Base-by-base conservation (phyloP, 2,113 vertebrate species). In the Otolemur garnettii region DNA sequence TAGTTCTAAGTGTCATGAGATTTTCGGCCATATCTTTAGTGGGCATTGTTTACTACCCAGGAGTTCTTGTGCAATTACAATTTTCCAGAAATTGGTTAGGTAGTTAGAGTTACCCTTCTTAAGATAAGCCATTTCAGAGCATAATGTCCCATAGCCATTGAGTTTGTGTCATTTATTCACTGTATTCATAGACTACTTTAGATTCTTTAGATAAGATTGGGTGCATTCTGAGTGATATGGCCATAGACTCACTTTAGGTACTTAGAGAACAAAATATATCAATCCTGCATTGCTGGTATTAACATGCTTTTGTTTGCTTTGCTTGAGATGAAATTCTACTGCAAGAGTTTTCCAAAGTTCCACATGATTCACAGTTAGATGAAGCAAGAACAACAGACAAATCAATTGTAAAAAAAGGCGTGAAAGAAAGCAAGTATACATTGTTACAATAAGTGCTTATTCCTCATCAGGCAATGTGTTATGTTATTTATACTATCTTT, bases 401-500 rank as follows among this genome's bases (percentile, higher is more conserved):
- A 62, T 28, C 60, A n/a, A 2, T 30, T 30, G 30, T 45, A 15
- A 42, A 45, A 68, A 69, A 30, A 66, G 28, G 50, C 18, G 7
- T 22, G 7, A 18, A 86, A 81, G 45, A 86, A 96, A 80, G 96
- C 53, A 93, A 96, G 93, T 95, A 82, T 69, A 81, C 68, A 13
- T 75, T 9, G 22, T 53, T 69, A 69, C 26, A 50, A 22, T 11
- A 87, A 77, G 57, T 21, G 26, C 30, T 26, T 2, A 4, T 72
- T 7, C 30, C 50, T 87, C 14, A 60, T 4, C 50, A 92, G 53
- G 55, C 30, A 81, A 3, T 33, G n/a, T 35, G 4, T 33, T 77
- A 26, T 68, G 0, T 82, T 18, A 12, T 33, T 30, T 68, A 64
- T 57, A 10, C 7, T 19, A 7, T 6, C 13, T 18, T 79, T 22